Conservation (phyloP, 2,113 vertebrate genomes). For the Corydoras sp. region DNA sequence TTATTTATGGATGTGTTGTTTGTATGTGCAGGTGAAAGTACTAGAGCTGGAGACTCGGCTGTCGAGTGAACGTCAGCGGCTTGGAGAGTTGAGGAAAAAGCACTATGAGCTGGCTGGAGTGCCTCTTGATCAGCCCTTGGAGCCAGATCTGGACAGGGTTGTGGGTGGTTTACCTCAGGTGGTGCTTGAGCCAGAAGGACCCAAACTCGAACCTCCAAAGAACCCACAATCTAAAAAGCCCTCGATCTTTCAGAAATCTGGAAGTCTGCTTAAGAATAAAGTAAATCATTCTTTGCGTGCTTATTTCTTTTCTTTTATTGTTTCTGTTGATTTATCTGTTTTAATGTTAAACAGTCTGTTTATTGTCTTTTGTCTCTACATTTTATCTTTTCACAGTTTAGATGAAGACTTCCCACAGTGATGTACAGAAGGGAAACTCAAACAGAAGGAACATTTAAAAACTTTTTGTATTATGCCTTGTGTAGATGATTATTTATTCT, state of each 20-base stretch:
- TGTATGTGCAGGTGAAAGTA: slow-evolving; percentile 76
- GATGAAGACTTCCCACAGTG: slow-evolving; percentile 27
- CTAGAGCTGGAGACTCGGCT: slow-evolving; percentile 86
- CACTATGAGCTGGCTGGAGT: slow-evolving; percentile 79
- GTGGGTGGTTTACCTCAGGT: slow-evolving; percentile 54
- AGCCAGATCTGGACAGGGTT: slow-evolving; percentile 15
- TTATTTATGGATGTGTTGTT: background rate
- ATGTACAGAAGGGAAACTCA: background rate
- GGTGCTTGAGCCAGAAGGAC: slow-evolving; percentile 20
- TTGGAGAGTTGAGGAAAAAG: slow-evolving; percentile 86
- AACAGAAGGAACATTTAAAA: too few relatives aligned
- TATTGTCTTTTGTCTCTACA: background rate
- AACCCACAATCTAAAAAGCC: slow-evolving; percentile 32
- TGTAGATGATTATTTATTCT: too few relatives aligned
- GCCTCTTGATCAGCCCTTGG: slow-evolving; percentile 56
- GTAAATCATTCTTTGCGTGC: slow-evolving; percentile 30
- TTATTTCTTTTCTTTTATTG: too few relatives aligned
- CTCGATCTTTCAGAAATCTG: slow-evolving; percentile 64
- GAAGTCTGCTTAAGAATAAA: slow-evolving; percentile 58
- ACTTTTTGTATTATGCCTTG: too few relatives aligned
- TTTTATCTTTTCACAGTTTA: slow-evolving; percentile 53
- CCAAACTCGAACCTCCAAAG: slow-evolving; percentile 38
- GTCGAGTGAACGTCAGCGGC: slow-evolving; percentile 81
- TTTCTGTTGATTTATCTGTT: background rate
- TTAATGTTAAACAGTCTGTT: background rate